Base-by-base conservation (phyloP, 2,797 vertebrate genomes). In the Danio kyathit region DNA sequence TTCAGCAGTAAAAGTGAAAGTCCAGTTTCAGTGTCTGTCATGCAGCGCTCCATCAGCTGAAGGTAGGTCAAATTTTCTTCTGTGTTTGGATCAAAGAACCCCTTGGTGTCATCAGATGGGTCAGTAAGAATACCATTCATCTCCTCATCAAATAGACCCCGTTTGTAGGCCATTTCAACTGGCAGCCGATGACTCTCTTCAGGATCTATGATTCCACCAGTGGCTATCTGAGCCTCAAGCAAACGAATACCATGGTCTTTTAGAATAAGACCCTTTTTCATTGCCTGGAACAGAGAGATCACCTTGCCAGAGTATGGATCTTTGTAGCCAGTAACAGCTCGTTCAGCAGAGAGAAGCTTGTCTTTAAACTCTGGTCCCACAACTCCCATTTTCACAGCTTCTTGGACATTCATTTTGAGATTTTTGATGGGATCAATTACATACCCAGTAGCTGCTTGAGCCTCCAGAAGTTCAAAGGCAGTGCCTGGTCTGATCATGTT, bases 31-130 rank as follows among this genome's bases (percentile, higher is more conserved):
- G 97, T 94, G 83, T 99, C 98, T 0, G 84, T 95, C 86, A 97
- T 87, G 76, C 97, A 99, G 19, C 97, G 91, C 85, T 99, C 97
- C 96, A 97, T 97, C 38, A 99, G 94, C 88, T 97, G 96, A 79
- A 99, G 90, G 88, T 99, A 99, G 5, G 98, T 99, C 49, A 99
- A 95, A 84, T 99, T 99, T 90, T 99, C 98, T 85, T 99, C 95
- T 0, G 98, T 99, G 94, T 99, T 99, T 75, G 98, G 98, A 86
- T 99, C 98, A 0, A 99, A 99, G 91, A 99, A 99, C 52, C 98
- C 98, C 89, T 99, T 99, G 17, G 98, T 99, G 90, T 99, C 98
- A 0, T 99, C 98, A 0, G 95, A 96, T 5, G 98, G 98, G 59
- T 99, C 98, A 0, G 94, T 93, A 16, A 99, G 94, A 83, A 99